Conservation (phyloP, 2,797 vertebrate genomes). For the Anguilla anguilla region DNA sequence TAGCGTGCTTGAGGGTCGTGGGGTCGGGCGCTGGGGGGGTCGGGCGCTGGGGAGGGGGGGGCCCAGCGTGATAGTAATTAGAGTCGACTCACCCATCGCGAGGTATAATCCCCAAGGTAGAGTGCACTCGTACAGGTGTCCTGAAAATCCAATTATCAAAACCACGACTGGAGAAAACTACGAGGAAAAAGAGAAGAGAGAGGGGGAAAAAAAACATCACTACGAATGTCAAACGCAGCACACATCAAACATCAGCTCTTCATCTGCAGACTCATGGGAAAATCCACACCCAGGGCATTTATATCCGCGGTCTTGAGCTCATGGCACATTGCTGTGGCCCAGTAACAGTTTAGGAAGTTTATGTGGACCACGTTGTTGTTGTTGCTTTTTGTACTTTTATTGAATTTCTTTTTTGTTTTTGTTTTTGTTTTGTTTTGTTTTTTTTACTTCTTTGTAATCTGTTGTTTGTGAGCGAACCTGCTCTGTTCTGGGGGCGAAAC, state of each 20-base stretch:
- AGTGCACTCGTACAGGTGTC: conserved; percentile 65
- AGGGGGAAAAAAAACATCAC: conserved; percentile 1
- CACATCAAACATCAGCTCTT: not conserved
- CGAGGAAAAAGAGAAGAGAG: conserved; percentile 12
- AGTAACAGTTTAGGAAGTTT: not conserved
- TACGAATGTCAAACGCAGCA: conserved; percentile 29
- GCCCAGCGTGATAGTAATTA: conserved; percentile 59
- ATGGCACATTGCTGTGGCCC: too few relatives aligned
- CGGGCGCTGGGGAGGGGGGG: conserved; percentile 28
- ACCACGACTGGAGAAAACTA: conserved; percentile 38
- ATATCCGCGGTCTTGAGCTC: not conserved
- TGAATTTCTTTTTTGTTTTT: conserved; percentile 4
- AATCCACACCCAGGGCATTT: conserved; percentile 5
- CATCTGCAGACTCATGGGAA: conserved; percentile 22
- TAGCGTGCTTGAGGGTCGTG: conserved; percentile 17
- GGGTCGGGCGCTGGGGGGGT: conserved; percentile 34
- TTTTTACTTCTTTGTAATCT: not conserved
- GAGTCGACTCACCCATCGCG: conserved; percentile 64
- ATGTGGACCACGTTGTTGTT: not conserved
- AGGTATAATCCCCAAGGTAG: conserved; percentile 68
- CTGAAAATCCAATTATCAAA: conserved; percentile 64
- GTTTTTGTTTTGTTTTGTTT: not conserved
- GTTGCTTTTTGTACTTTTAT: not conserved
- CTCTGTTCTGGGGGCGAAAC: not conserved
- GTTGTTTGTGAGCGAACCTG: not conserved